A percentile compares a stretch with the other conserved stretches of the same genome.
These are phyloP conservation scores for Trichogramma evanescens DNA, from an alignment of 2,888 invertebrate species.

Conservation along the genomic window DNA sequence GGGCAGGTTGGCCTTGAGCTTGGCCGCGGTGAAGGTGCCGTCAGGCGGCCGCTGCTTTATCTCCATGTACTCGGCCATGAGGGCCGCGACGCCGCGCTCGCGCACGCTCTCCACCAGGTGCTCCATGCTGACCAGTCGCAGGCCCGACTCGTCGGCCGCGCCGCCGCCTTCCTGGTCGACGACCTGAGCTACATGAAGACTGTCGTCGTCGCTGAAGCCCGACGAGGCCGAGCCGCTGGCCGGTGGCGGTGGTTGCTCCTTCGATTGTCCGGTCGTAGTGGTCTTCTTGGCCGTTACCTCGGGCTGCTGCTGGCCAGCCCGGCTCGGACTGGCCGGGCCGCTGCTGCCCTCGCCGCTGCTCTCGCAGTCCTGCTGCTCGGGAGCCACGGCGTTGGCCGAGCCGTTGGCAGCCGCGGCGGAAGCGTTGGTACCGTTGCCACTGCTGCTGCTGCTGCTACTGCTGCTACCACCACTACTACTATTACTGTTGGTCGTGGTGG, in stretches of 20 bases:
- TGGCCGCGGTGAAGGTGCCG: slow-evolving; percentile 83
- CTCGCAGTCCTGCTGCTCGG: too few species aligned
- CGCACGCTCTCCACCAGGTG: slow-evolving; percentile 73
- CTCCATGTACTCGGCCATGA: slow-evolving; percentile 81
- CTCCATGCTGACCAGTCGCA: slow-evolving; percentile 56
- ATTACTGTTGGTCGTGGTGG: slow-evolving; percentile 21
- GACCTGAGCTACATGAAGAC: slow-evolving; percentile 51
- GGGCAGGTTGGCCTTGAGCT: slow-evolving; percentile 64
- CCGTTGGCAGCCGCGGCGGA: not conserved
- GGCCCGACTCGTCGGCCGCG: slow-evolving; percentile 37
- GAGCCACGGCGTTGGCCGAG: not conserved
- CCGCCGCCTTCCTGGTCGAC: slow-evolving; percentile 56
- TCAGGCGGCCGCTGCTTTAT: slow-evolving; percentile 76
- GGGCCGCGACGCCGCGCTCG: slow-evolving; percentile 70
- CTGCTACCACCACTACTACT: slow-evolving; percentile 25
- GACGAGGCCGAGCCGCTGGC: slow-evolving; percentile 71
- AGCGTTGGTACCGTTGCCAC: not conserved
- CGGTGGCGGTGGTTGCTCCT: slow-evolving; percentile 48
- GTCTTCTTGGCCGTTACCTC: not conserved
- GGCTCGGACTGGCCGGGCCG: not conserved
- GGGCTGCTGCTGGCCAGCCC: not conserved
- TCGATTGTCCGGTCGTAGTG: not conserved
- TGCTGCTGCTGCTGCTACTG: not conserved
- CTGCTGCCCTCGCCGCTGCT: not conserved
- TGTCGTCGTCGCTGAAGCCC: slow-evolving; percentile 86